These are phyloP conservation scores for Arenaria interpres DNA, from an alignment of 2,113 vertebrate species.

Conservation along the genomic window DNA sequence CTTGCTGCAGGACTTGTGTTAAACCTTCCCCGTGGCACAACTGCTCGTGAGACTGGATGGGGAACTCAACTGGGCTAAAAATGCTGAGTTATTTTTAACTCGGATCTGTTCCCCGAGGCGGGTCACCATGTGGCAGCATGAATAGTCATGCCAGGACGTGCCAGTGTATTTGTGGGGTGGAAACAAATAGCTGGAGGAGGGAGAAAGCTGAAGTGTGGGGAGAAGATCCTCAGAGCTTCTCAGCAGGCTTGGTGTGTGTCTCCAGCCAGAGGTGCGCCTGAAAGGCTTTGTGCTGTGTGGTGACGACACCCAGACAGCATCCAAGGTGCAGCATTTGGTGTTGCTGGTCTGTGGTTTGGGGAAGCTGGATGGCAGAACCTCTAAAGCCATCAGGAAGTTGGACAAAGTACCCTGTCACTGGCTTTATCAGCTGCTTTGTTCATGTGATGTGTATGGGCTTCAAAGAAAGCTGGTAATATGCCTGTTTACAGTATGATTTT, in stretches of 20 bases:
- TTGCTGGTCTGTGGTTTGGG: neutral
- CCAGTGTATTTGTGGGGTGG: neutral
- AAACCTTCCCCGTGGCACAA: neutral
- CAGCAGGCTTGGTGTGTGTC: neutral
- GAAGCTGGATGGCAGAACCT: neutral
- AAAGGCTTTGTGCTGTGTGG: neutral
- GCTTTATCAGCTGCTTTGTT: neutral
- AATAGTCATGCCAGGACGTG: neutral
- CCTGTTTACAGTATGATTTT: neutral
- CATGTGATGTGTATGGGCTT: neutral
- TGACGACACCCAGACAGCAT: neutral
- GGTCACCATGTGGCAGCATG: neutral
- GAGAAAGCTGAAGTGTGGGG: neutral
- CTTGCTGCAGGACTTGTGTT: neutral
- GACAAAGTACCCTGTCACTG: neutral
- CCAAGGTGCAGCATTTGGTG: neutral
- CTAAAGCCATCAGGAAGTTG: neutral
- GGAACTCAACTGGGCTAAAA: neutral
- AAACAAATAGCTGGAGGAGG: neutral
- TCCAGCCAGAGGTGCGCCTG: rapidly evolving
- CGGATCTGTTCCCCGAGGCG: rapidly evolving
- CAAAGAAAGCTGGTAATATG: neutral
- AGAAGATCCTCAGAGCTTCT: neutral
- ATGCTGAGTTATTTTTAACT: neutral
- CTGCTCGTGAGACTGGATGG: neutral